Percentiles rank a stretch among this genome's conserved stretches.
phyloP scores from a whole-genome alignment of 2,113 vertebrate genomes.

The Patagioenas fasciata region DNA sequence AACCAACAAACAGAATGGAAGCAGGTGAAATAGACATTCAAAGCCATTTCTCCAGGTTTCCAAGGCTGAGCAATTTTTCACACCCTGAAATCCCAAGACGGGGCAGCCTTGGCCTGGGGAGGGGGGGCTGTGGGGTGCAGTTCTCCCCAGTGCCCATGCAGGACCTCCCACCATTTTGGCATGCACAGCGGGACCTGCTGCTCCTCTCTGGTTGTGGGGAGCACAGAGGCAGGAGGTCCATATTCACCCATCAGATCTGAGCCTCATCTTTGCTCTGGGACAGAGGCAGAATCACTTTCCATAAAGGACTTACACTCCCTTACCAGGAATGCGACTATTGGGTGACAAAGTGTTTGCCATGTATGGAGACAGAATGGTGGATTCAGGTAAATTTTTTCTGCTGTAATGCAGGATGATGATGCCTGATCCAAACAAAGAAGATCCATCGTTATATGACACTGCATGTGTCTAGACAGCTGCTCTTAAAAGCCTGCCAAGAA shows the following conservation, averaged over 20 bases:
- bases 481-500: slow-evolving; percentile 14
- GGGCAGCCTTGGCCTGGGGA: neutral
- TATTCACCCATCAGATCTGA: neutral
- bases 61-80: neutral
- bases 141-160: neutral
- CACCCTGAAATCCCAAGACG: neutral
- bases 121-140: neutral
- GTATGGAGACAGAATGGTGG: neutral
- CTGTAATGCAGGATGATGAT: neutral
- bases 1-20: neutral
- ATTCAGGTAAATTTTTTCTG: neutral
- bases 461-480: slow-evolving; percentile 3
- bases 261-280: neutral
- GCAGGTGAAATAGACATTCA: neutral
- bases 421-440: neutral
- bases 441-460: neutral
- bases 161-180: neutral
- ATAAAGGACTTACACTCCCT: neutral
- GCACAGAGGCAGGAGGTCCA: neutral
- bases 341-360: neutral
- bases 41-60: neutral
- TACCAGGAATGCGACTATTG: neutral
- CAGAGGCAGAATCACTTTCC: neutral
- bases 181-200: neutral
- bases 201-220: neutral